phyloP scores from a whole-genome alignment of 2,113 vertebrate genomes.

The Aix galericulata region DNA sequence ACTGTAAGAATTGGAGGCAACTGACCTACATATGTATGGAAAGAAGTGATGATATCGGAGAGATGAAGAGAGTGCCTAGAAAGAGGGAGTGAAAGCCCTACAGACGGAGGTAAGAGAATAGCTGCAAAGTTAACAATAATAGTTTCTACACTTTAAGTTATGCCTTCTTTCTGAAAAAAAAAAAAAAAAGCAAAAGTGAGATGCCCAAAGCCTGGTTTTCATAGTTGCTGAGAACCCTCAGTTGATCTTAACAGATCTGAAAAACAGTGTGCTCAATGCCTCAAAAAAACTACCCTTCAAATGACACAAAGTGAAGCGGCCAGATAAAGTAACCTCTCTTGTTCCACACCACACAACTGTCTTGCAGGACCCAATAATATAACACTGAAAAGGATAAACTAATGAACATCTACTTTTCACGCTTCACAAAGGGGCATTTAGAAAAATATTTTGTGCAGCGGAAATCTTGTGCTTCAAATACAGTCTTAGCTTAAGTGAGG shows the following conservation, averaged over 20 bases:
- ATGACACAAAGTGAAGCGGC: background rate
- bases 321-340: background rate
- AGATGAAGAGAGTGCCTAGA: background rate
- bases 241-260: background rate
- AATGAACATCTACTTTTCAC: background rate
- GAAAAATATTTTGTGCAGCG: background rate
- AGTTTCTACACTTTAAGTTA: background rate
- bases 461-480: background rate
- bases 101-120: background rate
- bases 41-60: background rate
- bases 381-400: background rate
- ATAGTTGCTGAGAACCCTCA: background rate
- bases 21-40: background rate
- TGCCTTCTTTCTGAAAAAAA: background rate
- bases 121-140: background rate
- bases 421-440: background rate
- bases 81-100: background rate
- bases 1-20: background rate
- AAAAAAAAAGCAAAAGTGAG: background rate
- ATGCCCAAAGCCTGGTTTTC: background rate
- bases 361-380: background rate
- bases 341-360: background rate
- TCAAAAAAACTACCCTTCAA: background rate
- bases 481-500: background rate
- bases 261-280: background rate